Evolutionary conservation across 2,797 vertebrate genomes (phyloP).

Genomic region (Danio kyathit): DNA sequence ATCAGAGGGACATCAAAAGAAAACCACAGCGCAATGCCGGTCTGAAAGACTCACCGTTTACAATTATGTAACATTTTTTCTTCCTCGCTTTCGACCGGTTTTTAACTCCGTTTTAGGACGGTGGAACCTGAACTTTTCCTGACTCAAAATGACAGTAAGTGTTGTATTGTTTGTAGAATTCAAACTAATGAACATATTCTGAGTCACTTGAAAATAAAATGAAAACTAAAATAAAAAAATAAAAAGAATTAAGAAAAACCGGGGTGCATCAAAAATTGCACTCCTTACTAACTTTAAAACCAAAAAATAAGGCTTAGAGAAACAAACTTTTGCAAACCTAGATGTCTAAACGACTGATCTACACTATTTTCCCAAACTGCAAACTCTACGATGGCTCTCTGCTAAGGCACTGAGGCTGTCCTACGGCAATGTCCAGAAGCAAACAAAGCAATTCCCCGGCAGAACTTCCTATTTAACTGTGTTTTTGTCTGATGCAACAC

Average conservation of each 20-base stretch:
- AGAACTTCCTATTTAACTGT: constrained; percentile 75
- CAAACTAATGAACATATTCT: constrained; percentile 80
- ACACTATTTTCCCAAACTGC: constrained; percentile 18
- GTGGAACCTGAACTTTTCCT: constrained; percentile 75
- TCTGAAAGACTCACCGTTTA: constrained; percentile 67
- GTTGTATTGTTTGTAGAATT: constrained; percentile 69
- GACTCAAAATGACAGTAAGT: constrained; percentile 70
- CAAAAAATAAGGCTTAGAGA: constrained; percentile 39
- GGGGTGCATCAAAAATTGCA: constrained; percentile 69
- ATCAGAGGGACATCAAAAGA: constrained; percentile 33
- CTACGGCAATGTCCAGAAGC: constrained; percentile 53
- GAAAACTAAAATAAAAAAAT: constrained; percentile 40
- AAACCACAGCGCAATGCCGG: neutral
- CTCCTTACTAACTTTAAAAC: constrained; percentile 23
- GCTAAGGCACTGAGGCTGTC: constrained; percentile 31
- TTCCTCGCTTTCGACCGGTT: constrained; percentile 66
- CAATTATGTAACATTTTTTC: constrained; percentile 77
- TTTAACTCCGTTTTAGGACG: constrained; percentile 74
- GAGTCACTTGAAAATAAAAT: constrained; percentile 61
- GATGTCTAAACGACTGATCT: constrained; percentile 5
- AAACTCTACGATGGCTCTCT: constrained; percentile 8
- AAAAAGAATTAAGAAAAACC: constrained; percentile 59
- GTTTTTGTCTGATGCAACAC: constrained; percentile 81
- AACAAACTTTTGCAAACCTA: constrained; percentile 41
- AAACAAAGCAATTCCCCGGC: constrained; percentile 64